Evolutionary conservation across 2,888 invertebrate species (phyloP).

Genomic region (Rhagonycha fulva): DNA sequence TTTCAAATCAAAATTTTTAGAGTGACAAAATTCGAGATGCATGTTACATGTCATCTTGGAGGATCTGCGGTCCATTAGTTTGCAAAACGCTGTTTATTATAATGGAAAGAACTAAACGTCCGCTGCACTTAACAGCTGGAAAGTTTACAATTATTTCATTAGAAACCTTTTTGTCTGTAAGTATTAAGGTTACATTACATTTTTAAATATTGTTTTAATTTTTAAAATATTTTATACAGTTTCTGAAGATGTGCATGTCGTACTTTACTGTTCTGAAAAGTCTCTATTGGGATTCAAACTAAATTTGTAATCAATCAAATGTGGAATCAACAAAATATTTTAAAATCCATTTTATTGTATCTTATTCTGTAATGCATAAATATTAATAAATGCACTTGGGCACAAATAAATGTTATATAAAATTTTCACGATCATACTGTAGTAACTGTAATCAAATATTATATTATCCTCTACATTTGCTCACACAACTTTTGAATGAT

Average conservation of each 20-base stretch:
- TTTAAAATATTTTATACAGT: neutral
- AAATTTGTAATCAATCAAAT: neutral
- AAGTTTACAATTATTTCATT: neutral
- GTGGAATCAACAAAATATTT: too few relatives aligned
- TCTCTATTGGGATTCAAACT: neutral
- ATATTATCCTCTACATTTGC: too few relatives aligned
- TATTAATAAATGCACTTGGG: too few relatives aligned
- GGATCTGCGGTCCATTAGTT: neutral
- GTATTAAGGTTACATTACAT: neutral
- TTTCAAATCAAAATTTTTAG: neutral
- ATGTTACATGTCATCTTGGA: slow-evolving; percentile 3
- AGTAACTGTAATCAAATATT: too few relatives aligned
- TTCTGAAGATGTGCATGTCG: neutral
- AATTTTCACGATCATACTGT: too few relatives aligned
- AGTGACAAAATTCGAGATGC: slow-evolving; percentile 1
- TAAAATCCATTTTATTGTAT: too few relatives aligned
- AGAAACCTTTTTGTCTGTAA: neutral
- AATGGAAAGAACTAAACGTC: slow-evolving; percentile 7
- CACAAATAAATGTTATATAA: too few relatives aligned
- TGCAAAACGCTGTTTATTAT: neutral
- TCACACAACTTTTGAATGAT: too few relatives aligned
- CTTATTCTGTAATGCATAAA: too few relatives aligned
- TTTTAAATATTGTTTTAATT: neutral
- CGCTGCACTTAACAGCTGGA: neutral
- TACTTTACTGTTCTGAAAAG: neutral